Percentiles rank a stretch among this genome's conserved stretches.
These are phyloP conservation scores for Anhinga rufa DNA, from an alignment of 2,113 vertebrate species.

Conservation along the genomic window DNA sequence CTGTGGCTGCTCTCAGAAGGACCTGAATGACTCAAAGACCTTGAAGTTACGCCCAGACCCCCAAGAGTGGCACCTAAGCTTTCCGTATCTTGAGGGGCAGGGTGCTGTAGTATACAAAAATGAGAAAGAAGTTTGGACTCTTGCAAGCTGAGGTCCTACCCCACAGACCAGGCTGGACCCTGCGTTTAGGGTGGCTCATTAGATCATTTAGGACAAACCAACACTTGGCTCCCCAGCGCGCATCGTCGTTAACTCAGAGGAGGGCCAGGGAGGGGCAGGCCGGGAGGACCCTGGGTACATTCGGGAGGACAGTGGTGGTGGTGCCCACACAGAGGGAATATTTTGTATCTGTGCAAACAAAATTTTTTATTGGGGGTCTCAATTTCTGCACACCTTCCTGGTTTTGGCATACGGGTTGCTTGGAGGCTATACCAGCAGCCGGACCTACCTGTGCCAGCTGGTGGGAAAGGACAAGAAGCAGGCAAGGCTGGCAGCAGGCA, in stretches of 20 bases:
- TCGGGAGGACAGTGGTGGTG: not conserved
- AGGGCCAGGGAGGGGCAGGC: not conserved
- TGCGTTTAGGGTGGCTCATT: not conserved
- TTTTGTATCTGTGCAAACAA: not conserved
- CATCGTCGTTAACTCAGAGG: not conserved
- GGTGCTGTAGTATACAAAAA: not conserved
- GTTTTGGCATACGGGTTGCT: not conserved
- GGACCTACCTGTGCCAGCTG: not conserved
- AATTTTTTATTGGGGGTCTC: not conserved
- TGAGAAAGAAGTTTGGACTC: not conserved
- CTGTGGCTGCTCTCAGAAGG: not conserved
- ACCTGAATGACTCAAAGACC: not conserved
- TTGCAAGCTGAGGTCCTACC: fast-evolving
- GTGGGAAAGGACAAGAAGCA: not conserved
- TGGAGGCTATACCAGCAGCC: not conserved
- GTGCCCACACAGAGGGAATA: not conserved
- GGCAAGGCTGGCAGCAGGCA: not conserved
- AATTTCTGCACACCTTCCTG: fast-evolving
- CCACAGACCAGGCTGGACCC: not conserved
- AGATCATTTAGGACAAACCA: not conserved
- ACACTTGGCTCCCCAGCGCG: fast-evolving
- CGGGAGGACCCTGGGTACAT: not conserved
- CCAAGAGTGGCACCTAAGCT: not conserved
- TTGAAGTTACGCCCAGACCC: not conserved
- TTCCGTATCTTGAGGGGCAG: not conserved